phyloP scores from a whole-genome alignment of 1,140 invertebrate genomes.

The Tribolium castaneum region DNA sequence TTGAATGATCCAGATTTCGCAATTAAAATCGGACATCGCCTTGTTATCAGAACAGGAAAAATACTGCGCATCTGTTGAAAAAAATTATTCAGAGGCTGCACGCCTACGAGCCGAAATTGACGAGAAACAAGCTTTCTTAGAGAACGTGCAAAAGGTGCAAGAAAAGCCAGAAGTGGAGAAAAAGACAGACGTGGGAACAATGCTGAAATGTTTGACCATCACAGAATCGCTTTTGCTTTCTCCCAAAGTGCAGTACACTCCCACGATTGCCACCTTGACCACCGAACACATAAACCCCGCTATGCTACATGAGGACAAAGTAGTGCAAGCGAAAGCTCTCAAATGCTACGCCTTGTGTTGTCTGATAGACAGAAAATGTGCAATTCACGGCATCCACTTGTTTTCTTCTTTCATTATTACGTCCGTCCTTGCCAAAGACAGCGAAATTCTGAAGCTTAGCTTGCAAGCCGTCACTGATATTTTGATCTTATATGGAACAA shows the following conservation, averaged over 20 bases:
- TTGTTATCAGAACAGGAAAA: not conserved
- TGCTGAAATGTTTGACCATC: not conserved
- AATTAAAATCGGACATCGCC: not conserved
- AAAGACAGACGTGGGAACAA: not conserved
- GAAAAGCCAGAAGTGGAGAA: not conserved
- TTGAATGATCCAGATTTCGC: not conserved
- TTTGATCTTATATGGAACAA: conserved; percentile 49
- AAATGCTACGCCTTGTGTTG: conserved; percentile 50
- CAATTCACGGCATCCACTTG: conserved; percentile 51
- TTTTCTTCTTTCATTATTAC: conserved; percentile 52
- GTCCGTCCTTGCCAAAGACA: conserved; percentile 45
- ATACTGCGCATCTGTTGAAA: not conserved
- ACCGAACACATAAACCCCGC: conserved; percentile 46
- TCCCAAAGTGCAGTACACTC: conserved; percentile 38
- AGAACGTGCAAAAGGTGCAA: not conserved
- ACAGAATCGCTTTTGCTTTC: conserved; percentile 5
- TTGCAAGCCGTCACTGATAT: conserved; percentile 49
- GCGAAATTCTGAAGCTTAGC: conserved; percentile 44
- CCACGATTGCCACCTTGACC: conserved; percentile 45
- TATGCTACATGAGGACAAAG: conserved; percentile 45
- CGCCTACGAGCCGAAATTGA: not conserved
- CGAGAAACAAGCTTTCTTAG: not conserved
- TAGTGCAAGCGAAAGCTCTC: conserved; percentile 48
- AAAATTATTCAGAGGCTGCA: not conserved
- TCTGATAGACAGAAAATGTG: conserved; percentile 47